These are phyloP conservation scores for Leptinotarsa rubiginosa DNA, from an alignment of 2,888 invertebrate genomes.

Conservation along the genomic window DNA sequence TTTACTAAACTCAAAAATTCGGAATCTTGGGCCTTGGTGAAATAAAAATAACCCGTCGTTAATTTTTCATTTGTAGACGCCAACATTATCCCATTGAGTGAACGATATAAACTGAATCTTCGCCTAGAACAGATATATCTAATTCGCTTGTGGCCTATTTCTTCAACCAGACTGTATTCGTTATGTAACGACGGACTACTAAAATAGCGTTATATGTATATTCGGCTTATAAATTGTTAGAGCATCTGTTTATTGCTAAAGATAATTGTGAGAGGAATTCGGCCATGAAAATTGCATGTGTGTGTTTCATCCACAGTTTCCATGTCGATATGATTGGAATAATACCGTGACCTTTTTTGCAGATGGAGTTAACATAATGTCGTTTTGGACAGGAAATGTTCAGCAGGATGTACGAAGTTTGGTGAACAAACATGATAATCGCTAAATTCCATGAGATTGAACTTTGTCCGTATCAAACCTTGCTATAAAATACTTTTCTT, in stretches of 20 bases:
- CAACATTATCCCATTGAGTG: neutral
- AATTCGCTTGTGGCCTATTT: slow-evolving; percentile 28
- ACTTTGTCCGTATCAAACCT: too few relatives aligned
- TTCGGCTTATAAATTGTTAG: slow-evolving; percentile 46
- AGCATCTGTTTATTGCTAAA: slow-evolving; percentile 55
- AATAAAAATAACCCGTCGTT: neutral
- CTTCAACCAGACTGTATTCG: slow-evolving; percentile 32
- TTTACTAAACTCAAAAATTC: too few relatives aligned
- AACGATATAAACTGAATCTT: neutral
- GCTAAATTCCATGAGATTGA: too few relatives aligned
- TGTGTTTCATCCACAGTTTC: slow-evolving; percentile 40
- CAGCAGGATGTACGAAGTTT: slow-evolving; percentile 6
- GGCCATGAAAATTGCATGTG: slow-evolving; percentile 53
- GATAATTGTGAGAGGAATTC: slow-evolving; percentile 53
- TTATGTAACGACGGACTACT: slow-evolving; percentile 38
- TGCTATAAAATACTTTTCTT: too few relatives aligned
- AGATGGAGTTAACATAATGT: slow-evolving; percentile 1
- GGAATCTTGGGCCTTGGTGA: neutral
- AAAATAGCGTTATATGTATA: slow-evolving; percentile 42
- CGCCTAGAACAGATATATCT: slow-evolving; percentile 26
- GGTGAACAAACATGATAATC: slow-evolving; percentile 8
- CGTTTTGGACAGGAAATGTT: slow-evolving; percentile 10
- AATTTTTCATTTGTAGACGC: neutral
- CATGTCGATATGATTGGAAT: slow-evolving; percentile 18
- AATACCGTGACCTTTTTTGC: neutral